A percentile compares a stretch with the other conserved stretches of the same genome.
Evolutionary conservation across 2,113 vertebrate species (phyloP).

Genomic region (Cololabis saira): DNA sequence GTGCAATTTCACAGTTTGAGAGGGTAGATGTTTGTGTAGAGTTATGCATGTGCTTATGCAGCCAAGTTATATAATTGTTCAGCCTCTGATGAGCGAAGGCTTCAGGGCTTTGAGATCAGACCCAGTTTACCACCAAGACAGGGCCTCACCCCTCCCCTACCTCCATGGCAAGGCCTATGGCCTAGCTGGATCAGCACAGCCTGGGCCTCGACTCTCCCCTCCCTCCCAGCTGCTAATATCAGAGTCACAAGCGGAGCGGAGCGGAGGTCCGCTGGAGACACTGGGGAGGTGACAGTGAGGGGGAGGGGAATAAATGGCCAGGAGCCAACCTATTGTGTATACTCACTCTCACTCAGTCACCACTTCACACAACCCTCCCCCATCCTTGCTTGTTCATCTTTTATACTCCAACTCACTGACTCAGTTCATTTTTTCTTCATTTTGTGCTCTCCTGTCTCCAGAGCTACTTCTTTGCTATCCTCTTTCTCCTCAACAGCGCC

Average conservation of each 20-base stretch:
- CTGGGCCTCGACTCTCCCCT: slow-evolving; percentile 72
- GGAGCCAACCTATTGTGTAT: slow-evolving; percentile 82
- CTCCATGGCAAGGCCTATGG: slow-evolving; percentile 68
- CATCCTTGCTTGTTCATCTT: slow-evolving; percentile 71
- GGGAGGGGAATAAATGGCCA: slow-evolving; percentile 78
- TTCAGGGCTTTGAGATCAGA: slow-evolving; percentile 45
- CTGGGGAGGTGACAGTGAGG: slow-evolving; percentile 73
- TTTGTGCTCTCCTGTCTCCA: slow-evolving; percentile 16
- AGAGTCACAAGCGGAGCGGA: slow-evolving; percentile 71
- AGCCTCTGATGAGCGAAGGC: slow-evolving; percentile 15
- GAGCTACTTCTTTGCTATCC: slow-evolving; percentile 24
- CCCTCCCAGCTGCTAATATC: slow-evolving; percentile 75
- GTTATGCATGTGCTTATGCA: slow-evolving; percentile 25
- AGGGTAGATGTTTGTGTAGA: slow-evolving; percentile 10
- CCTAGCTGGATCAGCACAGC: slow-evolving; percentile 70
- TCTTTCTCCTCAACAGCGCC: slow-evolving; percentile 25
- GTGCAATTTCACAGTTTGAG: slow-evolving; percentile 4
- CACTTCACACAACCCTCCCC: slow-evolving; percentile 75
- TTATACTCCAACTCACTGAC: slow-evolving; percentile 64
- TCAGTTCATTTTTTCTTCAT: slow-evolving; percentile 43
- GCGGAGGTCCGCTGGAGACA: slow-evolving; percentile 72
- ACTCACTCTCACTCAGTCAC: slow-evolving; percentile 70
- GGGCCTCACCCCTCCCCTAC: slow-evolving; percentile 68
- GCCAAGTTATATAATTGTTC: slow-evolving; percentile 49
- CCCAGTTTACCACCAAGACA: slow-evolving; percentile 59